These are phyloP conservation scores for Desoria tigrina DNA, from an alignment of 2,888 invertebrate species.

Conservation along the genomic window DNA sequence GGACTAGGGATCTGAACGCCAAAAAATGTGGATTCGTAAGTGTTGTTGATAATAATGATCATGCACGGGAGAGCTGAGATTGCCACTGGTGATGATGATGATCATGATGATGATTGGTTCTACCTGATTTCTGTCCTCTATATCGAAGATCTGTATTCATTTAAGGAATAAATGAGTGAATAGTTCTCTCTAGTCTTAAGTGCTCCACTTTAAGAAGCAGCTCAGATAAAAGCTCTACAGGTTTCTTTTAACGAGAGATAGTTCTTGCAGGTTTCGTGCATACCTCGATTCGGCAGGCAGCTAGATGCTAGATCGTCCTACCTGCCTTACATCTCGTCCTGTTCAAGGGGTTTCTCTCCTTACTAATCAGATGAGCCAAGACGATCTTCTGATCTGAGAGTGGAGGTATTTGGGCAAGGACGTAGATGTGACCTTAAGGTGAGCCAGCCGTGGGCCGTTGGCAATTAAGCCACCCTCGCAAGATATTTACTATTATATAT, in stretches of 20 bases:
- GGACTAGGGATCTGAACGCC: too few species aligned
- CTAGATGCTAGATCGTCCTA: not conserved
- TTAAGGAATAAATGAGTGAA: too few species aligned
- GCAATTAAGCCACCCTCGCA: constrained; percentile 54
- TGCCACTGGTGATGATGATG: too few species aligned
- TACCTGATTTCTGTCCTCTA: too few species aligned
- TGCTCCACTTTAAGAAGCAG: constrained; percentile 13
- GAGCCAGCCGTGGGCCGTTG: constrained; percentile 54
- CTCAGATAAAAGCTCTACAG: constrained; percentile 1
- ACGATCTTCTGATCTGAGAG: constrained; percentile 18
- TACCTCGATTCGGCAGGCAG: too few species aligned
- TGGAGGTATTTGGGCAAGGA: constrained; percentile 54
- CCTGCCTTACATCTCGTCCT: not conserved
- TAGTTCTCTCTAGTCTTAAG: not conserved
- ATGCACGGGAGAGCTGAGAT: too few species aligned
- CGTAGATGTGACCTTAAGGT: constrained; percentile 54
- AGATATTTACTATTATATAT: constrained; percentile 48
- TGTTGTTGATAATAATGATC: too few species aligned
- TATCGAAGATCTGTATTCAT: too few species aligned
- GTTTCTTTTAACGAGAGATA: not conserved
- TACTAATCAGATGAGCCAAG: constrained; percentile 47
- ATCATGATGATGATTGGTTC: too few species aligned
- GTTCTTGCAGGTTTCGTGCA: constrained; percentile 3
- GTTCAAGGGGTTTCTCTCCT: constrained; percentile 20
- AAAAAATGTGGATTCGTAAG: too few species aligned